Conservation (phyloP, 2,888 invertebrate species). For the Plagiodera versicolora region DNA sequence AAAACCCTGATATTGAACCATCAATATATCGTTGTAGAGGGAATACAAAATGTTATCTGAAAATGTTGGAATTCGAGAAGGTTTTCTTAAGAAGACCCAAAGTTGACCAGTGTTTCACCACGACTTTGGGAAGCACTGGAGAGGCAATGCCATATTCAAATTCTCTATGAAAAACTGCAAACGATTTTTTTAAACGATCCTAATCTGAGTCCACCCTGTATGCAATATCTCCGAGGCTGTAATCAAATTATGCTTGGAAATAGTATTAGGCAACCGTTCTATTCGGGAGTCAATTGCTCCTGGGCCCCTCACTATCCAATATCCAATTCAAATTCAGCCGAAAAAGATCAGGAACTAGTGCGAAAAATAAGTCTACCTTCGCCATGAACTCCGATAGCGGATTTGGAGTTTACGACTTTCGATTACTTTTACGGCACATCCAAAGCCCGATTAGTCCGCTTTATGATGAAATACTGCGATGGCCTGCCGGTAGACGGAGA, state of each 20-base stretch:
- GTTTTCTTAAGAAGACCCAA: too few relatives aligned
- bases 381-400: constrained; percentile 51
- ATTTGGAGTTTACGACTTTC: constrained; percentile 55
- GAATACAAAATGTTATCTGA: too few relatives aligned
- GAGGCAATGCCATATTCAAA: too few relatives aligned
- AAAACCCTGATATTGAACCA: too few relatives aligned
- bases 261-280: background rate
- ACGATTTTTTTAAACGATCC: too few relatives aligned
- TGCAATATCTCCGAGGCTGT: too few relatives aligned
- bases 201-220: too few relatives aligned
- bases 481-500: constrained; percentile 26
- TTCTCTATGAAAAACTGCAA: too few relatives aligned
- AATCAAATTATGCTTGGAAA: background rate
- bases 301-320: background rate
- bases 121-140: too few relatives aligned
- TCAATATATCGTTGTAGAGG: too few relatives aligned
- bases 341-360: constrained; percentile 17
- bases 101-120: too few relatives aligned
- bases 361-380: constrained; percentile 35
- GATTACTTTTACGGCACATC: constrained; percentile 55
- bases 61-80: too few relatives aligned
- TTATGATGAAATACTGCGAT: constrained; percentile 50
- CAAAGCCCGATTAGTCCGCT: constrained; percentile 50
- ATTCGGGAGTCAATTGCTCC: background rate
- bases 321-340: constrained; percentile 15